Conservation (phyloP, 2,888 invertebrate species). For the Synergus gifuensis region DNA sequence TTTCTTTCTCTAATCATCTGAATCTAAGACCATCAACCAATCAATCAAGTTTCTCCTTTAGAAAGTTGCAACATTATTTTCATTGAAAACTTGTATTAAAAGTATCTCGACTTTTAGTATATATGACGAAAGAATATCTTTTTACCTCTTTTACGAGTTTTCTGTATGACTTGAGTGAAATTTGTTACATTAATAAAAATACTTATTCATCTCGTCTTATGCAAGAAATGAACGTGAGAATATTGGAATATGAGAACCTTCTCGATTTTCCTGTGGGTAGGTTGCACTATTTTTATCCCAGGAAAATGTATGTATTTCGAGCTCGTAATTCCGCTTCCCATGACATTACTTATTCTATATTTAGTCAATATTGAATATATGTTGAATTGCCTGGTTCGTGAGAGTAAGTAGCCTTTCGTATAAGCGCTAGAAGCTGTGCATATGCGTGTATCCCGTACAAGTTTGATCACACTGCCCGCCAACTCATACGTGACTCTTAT, state of each 20-base stretch:
- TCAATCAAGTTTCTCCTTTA: slow-evolving; percentile 40
- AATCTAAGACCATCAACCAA: slow-evolving; percentile 19
- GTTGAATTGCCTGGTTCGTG: slow-evolving; percentile 6
- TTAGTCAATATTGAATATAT: slow-evolving; percentile 53
- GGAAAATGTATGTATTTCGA: slow-evolving; percentile 9
- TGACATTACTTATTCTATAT: slow-evolving; percentile 55
- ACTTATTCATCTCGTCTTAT: background rate
- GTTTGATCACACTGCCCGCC: slow-evolving; percentile 27
- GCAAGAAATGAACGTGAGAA: background rate
- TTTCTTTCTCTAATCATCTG: slow-evolving; percentile 3
- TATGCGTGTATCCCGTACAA: slow-evolving; percentile 28
- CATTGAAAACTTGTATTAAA: slow-evolving; percentile 25
- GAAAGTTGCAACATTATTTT: slow-evolving; percentile 30
- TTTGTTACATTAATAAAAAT: background rate
- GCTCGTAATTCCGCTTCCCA: slow-evolving; percentile 19
- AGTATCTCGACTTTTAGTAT: background rate
- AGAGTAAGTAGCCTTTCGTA: slow-evolving; percentile 20
- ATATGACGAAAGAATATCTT: slow-evolving; percentile 15
- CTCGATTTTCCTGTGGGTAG: background rate
- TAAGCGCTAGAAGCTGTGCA: background rate
- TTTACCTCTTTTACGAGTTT: slow-evolving; percentile 12
- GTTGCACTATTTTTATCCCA: background rate
- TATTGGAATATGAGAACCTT: background rate
- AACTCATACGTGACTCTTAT: slow-evolving; percentile 54
- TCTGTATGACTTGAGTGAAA: background rate